Conservation (phyloP, 2,888 invertebrate species). For the Palloptera scutellata region DNA sequence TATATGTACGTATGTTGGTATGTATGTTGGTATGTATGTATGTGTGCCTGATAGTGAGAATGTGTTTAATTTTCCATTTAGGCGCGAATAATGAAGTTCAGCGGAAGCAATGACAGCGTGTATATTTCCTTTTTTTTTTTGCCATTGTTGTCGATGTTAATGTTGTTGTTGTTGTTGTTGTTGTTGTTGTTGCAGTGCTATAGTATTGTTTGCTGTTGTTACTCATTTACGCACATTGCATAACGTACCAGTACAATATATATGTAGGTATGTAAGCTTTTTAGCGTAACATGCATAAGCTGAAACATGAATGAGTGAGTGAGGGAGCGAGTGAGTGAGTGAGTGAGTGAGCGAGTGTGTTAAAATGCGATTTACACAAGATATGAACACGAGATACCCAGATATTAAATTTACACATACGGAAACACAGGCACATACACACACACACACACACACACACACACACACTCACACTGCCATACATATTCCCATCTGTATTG, state of each 20-base stretch:
- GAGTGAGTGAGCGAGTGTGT: conserved; percentile 5
- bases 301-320: neutral
- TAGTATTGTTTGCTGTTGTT: too few relatives aligned
- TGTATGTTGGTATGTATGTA: conserved; percentile 9
- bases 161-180: too few relatives aligned
- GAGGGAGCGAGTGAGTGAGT: neutral
- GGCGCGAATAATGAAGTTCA: conserved; percentile 38
- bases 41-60: conserved; percentile 8
- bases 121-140: too few relatives aligned
- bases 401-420: neutral
- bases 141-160: too few relatives aligned
- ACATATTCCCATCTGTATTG: too few relatives aligned
- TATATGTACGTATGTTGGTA: neutral
- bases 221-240: too few relatives aligned
- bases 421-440: neutral
- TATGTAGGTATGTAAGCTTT: too few relatives aligned
- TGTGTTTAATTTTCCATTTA: conserved; percentile 37
- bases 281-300: too few relatives aligned
- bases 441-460: neutral
- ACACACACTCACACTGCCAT: neutral
- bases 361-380: conserved; percentile 24
- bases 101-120: neutral
- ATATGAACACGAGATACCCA: conserved; percentile 5
- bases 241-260: too few relatives aligned
- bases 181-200: too few relatives aligned